Base-by-base conservation (phyloP, 2,797 vertebrate genomes). In the Furcifer pardalis region DNA sequence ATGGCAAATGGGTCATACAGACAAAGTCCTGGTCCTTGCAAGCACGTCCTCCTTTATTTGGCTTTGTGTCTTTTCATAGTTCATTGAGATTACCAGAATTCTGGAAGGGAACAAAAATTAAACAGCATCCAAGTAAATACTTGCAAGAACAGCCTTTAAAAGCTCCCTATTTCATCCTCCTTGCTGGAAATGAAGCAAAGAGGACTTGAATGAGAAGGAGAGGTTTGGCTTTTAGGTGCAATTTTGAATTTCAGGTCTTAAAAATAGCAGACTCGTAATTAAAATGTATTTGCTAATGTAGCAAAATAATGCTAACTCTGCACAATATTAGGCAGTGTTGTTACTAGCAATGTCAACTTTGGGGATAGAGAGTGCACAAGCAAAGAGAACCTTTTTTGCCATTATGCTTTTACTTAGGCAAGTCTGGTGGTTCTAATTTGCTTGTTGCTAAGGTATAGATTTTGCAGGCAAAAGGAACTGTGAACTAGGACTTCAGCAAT, bases 401-500 rank as follows among this genome's bases (percentile, higher is more conserved):
- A 89, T 84, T 83, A 88, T 86, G 59, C 84, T 92, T 92, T 88
- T 60, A 87, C 84, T 86, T 83, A 40, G 46, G 62, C 87, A 92
- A 87, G 84, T 89, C 90, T 90, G 91, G 91, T 91, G 77, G 89
- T 91, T 96, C 94, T 93, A 80, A 90, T 93, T 94, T 93, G 91
- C 91, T 89, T 91, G 94, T 96, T 95, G 93, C 93, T 93, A 93
- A 91, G 94, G 91, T 92, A 94, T 30, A n/a, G 44, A 80, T 93
- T 95, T 93, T 82, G 62, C 92, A 96, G 95, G 92, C 93, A 95
- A 94, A 92, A 72, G 91, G 93, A 96, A 94, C 90, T 94, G 94
- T 91, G 88, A 89, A 91, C 91, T 49, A 52, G 85, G 56, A 85
- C 90, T 92, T 92, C 93, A 91, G 94, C 89, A 89, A 49, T 49